Conservation (phyloP, 1,140 invertebrate genomes). For the Drosophila kepulauana region DNA sequence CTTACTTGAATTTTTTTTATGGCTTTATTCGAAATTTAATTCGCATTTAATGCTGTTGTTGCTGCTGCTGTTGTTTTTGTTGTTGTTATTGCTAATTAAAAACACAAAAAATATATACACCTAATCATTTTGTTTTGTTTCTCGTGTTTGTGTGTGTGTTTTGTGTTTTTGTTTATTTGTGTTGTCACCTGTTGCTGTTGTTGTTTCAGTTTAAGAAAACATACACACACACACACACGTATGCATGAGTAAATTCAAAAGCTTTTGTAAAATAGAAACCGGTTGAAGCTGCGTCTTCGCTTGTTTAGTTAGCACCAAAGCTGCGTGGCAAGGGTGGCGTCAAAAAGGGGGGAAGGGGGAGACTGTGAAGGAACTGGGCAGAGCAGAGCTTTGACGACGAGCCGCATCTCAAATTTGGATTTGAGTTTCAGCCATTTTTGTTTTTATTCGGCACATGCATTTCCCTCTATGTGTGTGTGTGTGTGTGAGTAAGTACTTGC, state of each 20-base stretch:
- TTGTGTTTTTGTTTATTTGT: conserved; percentile 32
- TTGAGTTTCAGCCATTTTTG: conserved; percentile 10
- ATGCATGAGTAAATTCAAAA: conserved; percentile 26
- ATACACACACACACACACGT: neutral
- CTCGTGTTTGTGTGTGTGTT: conserved; percentile 23
- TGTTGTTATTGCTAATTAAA: conserved; percentile 63
- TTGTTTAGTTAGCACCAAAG: conserved; percentile 57
- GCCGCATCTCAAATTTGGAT: conserved; percentile 7
- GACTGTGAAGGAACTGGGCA: neutral
- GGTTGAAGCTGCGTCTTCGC: conserved; percentile 67
- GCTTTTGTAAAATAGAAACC: conserved; percentile 64
- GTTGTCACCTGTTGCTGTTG: conserved; percentile 69
- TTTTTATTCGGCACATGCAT: conserved; percentile 36
- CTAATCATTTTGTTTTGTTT: conserved; percentile 38
- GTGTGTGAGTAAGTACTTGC: neutral
- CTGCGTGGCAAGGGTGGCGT: neutral
- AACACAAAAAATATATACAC: conserved; percentile 31
- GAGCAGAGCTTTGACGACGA: conserved; percentile 25
- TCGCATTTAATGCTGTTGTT: conserved; percentile 31
- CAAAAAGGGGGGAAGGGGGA: neutral
- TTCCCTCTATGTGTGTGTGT: conserved; percentile 11
- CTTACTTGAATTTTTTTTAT: conserved; percentile 16
- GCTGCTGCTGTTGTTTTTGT: neutral
- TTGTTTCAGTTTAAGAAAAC: conserved; percentile 6
- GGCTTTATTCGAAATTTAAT: conserved; percentile 31